These are phyloP conservation scores for Ophion costatus DNA, from an alignment of 2,888 invertebrate species.

Conservation along the genomic window DNA sequence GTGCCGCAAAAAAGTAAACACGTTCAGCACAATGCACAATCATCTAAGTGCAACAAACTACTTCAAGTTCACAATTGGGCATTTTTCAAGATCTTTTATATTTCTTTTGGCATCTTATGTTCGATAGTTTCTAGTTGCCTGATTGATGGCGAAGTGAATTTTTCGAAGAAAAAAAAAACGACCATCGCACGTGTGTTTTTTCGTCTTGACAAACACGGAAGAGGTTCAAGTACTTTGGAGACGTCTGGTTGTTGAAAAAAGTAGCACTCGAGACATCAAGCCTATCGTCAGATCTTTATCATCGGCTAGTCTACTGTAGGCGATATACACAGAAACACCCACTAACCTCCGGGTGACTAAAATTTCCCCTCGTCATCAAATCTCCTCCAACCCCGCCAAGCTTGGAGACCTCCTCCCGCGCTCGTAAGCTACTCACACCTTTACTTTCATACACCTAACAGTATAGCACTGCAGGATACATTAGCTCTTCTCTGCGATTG, in stretches of 20 bases:
- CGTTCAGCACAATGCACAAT: too few relatives aligned
- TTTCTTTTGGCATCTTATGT: not conserved
- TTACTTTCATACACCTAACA: not conserved
- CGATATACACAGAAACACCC: constrained; percentile 39
- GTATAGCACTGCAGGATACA: constrained; percentile 18
- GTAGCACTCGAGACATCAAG: constrained; percentile 74
- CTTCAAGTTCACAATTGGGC: too few relatives aligned
- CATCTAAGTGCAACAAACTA: too few relatives aligned
- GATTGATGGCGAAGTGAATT: not conserved
- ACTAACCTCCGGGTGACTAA: constrained; percentile 48
- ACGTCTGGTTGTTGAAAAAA: constrained; percentile 54
- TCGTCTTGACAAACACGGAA: not conserved
- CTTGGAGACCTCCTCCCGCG: not conserved
- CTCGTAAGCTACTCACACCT: not conserved
- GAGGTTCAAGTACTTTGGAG: constrained; percentile 17
- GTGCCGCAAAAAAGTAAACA: too few relatives aligned
- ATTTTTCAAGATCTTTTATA: not conserved
- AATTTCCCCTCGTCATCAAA: constrained; percentile 56
- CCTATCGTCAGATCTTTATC: constrained; percentile 72
- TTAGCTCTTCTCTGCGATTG: constrained; percentile 30
- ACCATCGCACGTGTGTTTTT: not conserved
- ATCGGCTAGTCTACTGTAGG: constrained; percentile 62
- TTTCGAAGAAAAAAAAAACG: not conserved
- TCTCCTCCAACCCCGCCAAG: constrained; percentile 41
- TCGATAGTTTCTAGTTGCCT: not conserved